Evolutionary conservation across 2,797 vertebrate species (phyloP).

Genomic region (Scleropages formosus): DNA sequence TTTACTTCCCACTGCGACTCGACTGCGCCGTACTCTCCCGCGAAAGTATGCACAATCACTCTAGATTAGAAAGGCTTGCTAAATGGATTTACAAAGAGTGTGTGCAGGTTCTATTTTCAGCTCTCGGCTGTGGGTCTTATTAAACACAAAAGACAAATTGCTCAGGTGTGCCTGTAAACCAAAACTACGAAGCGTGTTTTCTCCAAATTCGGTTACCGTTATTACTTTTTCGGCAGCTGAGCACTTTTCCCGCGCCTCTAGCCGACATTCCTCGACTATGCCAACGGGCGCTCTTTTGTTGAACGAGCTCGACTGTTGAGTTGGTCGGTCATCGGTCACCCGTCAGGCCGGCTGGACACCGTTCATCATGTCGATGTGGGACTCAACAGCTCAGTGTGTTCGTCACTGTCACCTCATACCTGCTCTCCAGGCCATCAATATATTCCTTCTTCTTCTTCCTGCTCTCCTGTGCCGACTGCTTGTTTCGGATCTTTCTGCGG

Average conservation of each 20-base stretch:
- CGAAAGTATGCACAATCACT: constrained; percentile 2
- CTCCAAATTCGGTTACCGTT: background rate
- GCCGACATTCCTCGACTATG: background rate
- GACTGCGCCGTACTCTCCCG: constrained; percentile 10
- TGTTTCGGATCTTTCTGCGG: constrained; percentile 91
- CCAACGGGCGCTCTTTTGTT: background rate
- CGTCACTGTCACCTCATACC: constrained; percentile 58
- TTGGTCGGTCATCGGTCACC: background rate
- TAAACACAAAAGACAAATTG: constrained; percentile 4
- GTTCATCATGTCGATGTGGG: background rate
- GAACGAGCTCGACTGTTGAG: background rate
- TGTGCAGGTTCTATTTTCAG: background rate
- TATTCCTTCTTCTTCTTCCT: constrained; percentile 97
- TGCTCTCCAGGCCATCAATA: constrained; percentile 84
- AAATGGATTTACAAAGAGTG: background rate
- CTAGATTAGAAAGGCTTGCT: background rate
- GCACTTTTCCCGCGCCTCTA: constrained; percentile 18
- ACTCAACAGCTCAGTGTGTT: background rate
- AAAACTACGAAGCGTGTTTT: background rate
- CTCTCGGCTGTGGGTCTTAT: background rate
- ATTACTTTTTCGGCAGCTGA: background rate
- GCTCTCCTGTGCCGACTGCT: constrained; percentile 92
- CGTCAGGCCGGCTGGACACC: background rate
- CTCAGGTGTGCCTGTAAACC: background rate
- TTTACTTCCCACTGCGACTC: constrained; percentile 7